A percentile compares a stretch with the other conserved stretches of the same genome.
Evolutionary conservation across 37 sponge, comb jelly and placozoan genomes (phyloP).

Genomic region (Tethya wilhelma): DNA sequence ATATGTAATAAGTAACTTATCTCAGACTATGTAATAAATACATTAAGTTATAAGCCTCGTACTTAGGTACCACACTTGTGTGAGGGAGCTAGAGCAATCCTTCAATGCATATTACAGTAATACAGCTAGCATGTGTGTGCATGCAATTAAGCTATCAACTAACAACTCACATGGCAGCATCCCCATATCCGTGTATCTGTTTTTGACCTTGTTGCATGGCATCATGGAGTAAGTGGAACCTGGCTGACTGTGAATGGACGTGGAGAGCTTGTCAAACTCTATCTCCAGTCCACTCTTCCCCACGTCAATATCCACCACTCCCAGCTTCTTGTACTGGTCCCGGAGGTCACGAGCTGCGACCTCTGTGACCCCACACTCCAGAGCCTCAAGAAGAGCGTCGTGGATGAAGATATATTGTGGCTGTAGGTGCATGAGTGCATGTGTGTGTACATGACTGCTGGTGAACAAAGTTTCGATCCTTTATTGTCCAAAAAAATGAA

Average conservation of each 20-base stretch:
- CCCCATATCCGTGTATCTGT: constrained; percentile 53
- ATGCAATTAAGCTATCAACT: neutral
- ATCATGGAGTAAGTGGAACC: neutral
- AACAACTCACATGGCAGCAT: constrained; percentile 67
- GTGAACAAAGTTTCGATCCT: too few relatives aligned
- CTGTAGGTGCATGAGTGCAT: constrained; percentile 11
- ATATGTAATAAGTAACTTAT: too few relatives aligned
- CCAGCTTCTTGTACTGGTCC: constrained; percentile 56
- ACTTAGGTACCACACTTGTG: too few relatives aligned
- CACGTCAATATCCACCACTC: constrained; percentile 9
- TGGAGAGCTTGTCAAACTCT: constrained; percentile 52
- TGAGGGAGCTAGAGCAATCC: too few relatives aligned
- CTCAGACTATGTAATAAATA: too few relatives aligned
- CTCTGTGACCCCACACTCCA: constrained; percentile 88
- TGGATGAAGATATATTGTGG: constrained; percentile 92
- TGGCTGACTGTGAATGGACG: constrained; percentile 15
- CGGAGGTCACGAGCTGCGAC: constrained; percentile 79
- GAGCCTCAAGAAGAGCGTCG: constrained; percentile 90
- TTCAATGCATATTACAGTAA: too few relatives aligned
- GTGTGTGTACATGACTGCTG: too few relatives aligned
- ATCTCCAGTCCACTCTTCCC: constrained; percentile 46
- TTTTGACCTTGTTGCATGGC: constrained; percentile 63
- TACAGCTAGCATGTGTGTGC: too few relatives aligned
- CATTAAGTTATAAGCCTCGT: too few relatives aligned
- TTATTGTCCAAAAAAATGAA: too few relatives aligned